Evolutionary conservation across 2,113 vertebrate genomes (phyloP), one percentile per base, ranked within the genome.

Genomic region (Urocynchramus pylzowi): DNA sequence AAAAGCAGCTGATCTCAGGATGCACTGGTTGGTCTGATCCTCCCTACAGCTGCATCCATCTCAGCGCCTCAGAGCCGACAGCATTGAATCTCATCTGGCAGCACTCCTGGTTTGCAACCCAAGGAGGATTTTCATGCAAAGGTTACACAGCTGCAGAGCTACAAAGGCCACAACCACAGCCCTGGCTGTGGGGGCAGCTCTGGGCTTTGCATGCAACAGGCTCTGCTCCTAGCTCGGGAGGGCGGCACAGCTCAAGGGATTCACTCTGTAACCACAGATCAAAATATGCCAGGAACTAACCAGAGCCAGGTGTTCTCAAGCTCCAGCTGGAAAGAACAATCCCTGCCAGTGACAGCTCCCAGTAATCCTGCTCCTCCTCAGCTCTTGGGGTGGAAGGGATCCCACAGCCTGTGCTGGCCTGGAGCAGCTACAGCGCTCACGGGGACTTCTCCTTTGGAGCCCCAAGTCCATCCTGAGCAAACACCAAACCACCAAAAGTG

Each of bases 361-460:
- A 81, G 61, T 52, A 37, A 59, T 23, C 70, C 64, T 0, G 0
- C 59, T 83, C 31, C 54, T 80, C 54, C 54, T 61, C 0, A 0
- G 47, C 14, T 81, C 35, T 8, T 5, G 31, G 52, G 35, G 5
- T 23, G 33, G 54, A 47, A 79, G 13, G 37, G 31, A 39, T 81
- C 74, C 35, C 74, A 53, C 49, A 73, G 59, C 24, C 70, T 6
- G 3, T 3, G 1, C 23, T 0, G 0, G 61, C 26, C 28, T 17
- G 8, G 33, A 4, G 2, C 31, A 41, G 49, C 20, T 7, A 1
- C 3, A 1, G 31, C 0, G 2, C 27, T 63, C 4, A 1, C 0
- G 4, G 45, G 45, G 27, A 52, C 5, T 35, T 65, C 45, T 56
- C 39, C 71, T 93, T 41, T 6, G 17, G 49, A 94, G 63, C 37